phyloP scores from a whole-genome alignment of 2,888 invertebrate species.

The Hypomecis atomaria region DNA sequence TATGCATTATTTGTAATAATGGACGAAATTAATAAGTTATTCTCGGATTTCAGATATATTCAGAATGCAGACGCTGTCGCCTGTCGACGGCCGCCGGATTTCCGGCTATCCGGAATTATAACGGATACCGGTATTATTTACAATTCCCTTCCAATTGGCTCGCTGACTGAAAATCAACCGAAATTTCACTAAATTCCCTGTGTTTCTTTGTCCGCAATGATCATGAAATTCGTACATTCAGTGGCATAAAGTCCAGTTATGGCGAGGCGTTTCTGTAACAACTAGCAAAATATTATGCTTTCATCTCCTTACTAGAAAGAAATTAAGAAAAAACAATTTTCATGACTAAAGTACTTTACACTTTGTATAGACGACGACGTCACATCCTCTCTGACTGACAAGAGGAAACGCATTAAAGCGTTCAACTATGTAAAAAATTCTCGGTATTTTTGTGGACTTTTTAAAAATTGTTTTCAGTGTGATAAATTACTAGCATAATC shows the following conservation, averaged over 20 bases:
- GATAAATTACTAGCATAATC: no score
- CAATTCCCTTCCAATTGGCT: background rate
- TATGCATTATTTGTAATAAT: background rate
- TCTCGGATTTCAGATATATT: background rate
- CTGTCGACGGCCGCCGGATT: background rate
- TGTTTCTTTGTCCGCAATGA: background rate
- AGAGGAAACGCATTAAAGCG: no score
- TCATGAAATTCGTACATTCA: background rate
- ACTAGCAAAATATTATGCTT: no score
- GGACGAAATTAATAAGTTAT: background rate
- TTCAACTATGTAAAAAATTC: no score
- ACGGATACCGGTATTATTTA: constrained; percentile 4
- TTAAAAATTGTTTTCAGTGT: no score
- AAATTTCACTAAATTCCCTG: background rate
- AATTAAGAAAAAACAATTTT: no score
- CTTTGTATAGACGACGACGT: no score
- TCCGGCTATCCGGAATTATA: background rate
- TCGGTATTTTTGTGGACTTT: no score
- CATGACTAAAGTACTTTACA: no score
- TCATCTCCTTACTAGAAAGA: no score
- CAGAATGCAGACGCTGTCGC: background rate
- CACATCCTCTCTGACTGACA: no score
- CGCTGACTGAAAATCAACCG: background rate
- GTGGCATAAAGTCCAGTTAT: background rate
- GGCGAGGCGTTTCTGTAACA: no score